Base-by-base conservation (phyloP, 2,797 vertebrate genomes). In the Darevskia nairensis region DNA sequence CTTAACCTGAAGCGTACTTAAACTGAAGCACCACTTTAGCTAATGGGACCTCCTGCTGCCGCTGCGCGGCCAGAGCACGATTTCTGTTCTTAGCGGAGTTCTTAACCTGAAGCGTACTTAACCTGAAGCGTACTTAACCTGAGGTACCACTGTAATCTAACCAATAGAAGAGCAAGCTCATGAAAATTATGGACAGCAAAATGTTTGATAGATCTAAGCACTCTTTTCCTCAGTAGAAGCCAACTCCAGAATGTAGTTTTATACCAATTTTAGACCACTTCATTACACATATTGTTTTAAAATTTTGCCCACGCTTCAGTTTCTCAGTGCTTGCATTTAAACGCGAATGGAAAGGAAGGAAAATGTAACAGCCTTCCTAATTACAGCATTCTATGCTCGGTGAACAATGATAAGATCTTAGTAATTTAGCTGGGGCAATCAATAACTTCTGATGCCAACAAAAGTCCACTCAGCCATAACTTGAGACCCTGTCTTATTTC, bases 381-480 rank as follows among this genome's bases (percentile, higher is more conserved):
- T 93, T 92, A 94, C 0, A 11, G 74, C n/a, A 69, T 1, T 92
- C 89, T 77, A 92, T 90, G 91, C 87, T 94, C 82, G 32, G 83
- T 88, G 89, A 83, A 89, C 88, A 50, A 39, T 3, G 94, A 95
- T 94, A 94, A 87, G 86, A 94, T 95, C 93, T 93, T 89, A 90
- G 92, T 82, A 95, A 95, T 93, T 95, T 93, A 94, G 89, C 87
- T 91, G 85, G 10, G 76, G 88, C 74, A 94, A 94, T 91, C 94
- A 91, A 94, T 92, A 92, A 94, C 86, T 91, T 90, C 92, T 94
- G 69, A 93, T 94, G 94, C 94, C 94, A 95, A 94, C 93, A 93
- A 19, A 92, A 93, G 75, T 29, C 89, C 91, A 75, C 84, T 94
- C 88, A 92, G 5, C 88, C 89, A 46, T 88, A 94, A 93, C 90